phyloP scores from a whole-genome alignment of 2,888 invertebrate species.

The Deilephila porcellus region DNA sequence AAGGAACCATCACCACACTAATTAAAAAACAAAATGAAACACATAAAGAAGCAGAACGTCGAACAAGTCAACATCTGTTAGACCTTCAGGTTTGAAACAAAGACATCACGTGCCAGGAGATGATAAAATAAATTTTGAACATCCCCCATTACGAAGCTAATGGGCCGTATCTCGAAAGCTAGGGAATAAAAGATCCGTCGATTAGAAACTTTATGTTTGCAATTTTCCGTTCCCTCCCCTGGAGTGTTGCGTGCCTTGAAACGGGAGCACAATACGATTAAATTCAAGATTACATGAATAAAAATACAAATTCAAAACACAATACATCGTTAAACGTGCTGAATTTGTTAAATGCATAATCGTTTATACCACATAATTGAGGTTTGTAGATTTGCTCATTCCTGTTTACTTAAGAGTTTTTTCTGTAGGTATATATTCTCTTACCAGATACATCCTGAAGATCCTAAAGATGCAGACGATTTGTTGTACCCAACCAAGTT shows the following conservation, averaged over 20 bases:
- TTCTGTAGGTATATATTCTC: too few relatives aligned
- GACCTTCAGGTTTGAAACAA: slow-evolving; percentile 59
- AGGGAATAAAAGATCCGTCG: slow-evolving; percentile 84
- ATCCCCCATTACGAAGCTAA: slow-evolving; percentile 82
- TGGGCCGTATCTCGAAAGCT: slow-evolving; percentile 82
- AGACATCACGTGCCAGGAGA: slow-evolving; percentile 82
- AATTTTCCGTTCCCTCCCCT: slow-evolving; percentile 72
- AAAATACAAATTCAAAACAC: slow-evolving; percentile 32
- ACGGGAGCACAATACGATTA: slow-evolving; percentile 47
- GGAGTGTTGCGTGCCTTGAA: slow-evolving; percentile 57
- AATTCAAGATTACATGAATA: slow-evolving; percentile 16
- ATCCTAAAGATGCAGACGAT: too few relatives aligned
- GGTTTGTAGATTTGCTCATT: too few relatives aligned
- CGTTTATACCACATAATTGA: background rate
- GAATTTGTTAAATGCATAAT: background rate
- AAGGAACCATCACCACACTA: background rate
- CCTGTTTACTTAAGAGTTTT: too few relatives aligned
- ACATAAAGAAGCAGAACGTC: background rate
- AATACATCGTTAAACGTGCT: slow-evolving; percentile 24
- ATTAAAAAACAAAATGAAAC: background rate
- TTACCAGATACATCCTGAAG: too few relatives aligned
- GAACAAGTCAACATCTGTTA: slow-evolving; percentile 53
- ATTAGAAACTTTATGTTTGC: slow-evolving; percentile 85
- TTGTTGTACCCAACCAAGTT: too few relatives aligned
- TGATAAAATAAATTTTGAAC: slow-evolving; percentile 83